Conservation (phyloP, 1,140 invertebrate genomes). For the Saxidomus purpurata region DNA sequence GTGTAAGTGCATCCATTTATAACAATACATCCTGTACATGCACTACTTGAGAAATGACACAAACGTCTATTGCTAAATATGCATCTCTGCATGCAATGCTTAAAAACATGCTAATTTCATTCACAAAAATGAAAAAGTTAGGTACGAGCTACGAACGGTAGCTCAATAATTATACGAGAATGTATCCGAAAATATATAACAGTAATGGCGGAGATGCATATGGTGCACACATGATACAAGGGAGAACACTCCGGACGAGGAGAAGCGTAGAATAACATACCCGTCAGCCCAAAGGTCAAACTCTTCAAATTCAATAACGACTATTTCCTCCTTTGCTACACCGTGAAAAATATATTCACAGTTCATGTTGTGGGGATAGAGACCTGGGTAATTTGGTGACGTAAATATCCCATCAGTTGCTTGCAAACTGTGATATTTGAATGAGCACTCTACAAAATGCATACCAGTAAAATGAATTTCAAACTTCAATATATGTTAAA, state of each 20-base stretch:
- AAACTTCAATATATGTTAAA: too few species aligned
- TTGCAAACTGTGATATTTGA: constrained; percentile 90
- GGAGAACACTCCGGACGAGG: constrained; percentile 6
- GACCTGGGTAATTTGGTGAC: constrained; percentile 97
- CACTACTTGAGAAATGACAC: neutral
- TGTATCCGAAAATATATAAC: too few species aligned
- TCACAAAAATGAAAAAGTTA: neutral
- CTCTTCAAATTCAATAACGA: constrained; percentile 94
- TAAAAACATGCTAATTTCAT: neutral
- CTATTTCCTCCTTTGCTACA: constrained; percentile 91
- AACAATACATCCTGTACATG: constrained; percentile 16
- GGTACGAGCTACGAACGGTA: neutral
- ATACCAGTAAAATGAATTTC: too few species aligned
- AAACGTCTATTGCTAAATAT: neutral
- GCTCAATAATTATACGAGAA: neutral
- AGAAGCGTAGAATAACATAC: constrained; percentile 57
- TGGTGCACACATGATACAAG: constrained; percentile 42
- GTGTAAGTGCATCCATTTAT: neutral
- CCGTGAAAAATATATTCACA: constrained; percentile 98
- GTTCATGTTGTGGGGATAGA: constrained; percentile 96
- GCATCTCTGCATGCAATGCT: neutral
- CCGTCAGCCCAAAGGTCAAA: constrained; percentile 88
- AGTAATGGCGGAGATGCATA: constrained; percentile 43
- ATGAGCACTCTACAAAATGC: constrained; percentile 86
- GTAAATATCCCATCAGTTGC: constrained; percentile 93